These are phyloP conservation scores for Psammodynastes pulverulentus DNA, from an alignment of 2,113 vertebrate species.

Conservation along the genomic window DNA sequence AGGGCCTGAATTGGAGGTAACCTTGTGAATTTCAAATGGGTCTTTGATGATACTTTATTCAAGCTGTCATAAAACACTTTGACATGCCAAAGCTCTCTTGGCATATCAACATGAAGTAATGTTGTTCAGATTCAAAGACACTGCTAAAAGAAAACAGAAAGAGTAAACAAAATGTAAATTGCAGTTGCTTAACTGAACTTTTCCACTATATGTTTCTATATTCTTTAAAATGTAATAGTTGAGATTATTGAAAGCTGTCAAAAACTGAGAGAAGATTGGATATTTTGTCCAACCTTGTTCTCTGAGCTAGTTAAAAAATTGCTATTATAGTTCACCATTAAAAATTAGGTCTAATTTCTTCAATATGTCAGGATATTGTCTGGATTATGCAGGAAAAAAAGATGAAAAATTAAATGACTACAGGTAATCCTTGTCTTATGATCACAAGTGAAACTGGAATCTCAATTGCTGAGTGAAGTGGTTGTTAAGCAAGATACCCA, in stretches of 20 bases:
- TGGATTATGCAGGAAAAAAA: slow-evolving; percentile 44
- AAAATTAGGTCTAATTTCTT: slow-evolving; percentile 50
- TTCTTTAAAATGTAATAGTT: slow-evolving; percentile 58
- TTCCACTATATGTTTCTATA: slow-evolving; percentile 56
- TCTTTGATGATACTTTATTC: slow-evolving; percentile 72
- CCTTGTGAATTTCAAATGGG: slow-evolving; percentile 69
- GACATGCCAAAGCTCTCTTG: slow-evolving; percentile 71
- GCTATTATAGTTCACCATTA: slow-evolving; percentile 46
- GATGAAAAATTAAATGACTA: slow-evolving; percentile 43
- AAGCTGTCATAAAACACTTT: slow-evolving; percentile 78
- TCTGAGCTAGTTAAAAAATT: slow-evolving; percentile 55
- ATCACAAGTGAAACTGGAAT: not conserved
- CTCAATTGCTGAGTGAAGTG: not conserved
- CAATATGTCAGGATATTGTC: slow-evolving; percentile 39
- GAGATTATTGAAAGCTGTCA: slow-evolving; percentile 39
- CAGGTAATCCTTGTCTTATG: not conserved
- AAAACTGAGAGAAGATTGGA: slow-evolving; percentile 49
- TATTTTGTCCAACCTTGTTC: slow-evolving; percentile 49
- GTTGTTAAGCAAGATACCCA: not conserved
- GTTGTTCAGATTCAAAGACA: slow-evolving; percentile 64
- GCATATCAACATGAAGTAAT: slow-evolving; percentile 71
- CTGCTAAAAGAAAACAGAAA: slow-evolving; percentile 66
- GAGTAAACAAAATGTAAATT: slow-evolving; percentile 74
- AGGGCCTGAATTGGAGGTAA: slow-evolving; percentile 66
- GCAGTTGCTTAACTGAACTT: slow-evolving; percentile 65